phyloP scores from a whole-genome alignment of 1,140 invertebrate genomes.

The Tribolium castaneum region DNA sequence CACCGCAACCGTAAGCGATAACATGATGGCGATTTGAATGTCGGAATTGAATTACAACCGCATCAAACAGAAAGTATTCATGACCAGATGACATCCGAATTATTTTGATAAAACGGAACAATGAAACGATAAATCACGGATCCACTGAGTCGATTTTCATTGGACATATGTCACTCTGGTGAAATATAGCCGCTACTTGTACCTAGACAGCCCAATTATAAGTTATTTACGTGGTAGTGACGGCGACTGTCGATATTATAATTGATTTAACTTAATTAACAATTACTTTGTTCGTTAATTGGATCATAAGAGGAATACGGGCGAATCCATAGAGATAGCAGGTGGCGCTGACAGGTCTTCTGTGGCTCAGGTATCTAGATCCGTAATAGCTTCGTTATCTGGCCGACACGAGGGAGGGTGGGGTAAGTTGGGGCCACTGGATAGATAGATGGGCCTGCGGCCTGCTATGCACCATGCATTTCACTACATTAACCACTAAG shows the following conservation, averaged over 20 bases:
- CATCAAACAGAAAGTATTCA: conserved; percentile 51
- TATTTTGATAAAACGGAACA: conserved; percentile 46
- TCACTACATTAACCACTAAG: conserved; percentile 39
- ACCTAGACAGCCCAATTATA: conserved; percentile 37
- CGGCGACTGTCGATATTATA: conserved; percentile 30
- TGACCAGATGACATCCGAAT: conserved; percentile 49
- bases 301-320: conserved; percentile 54
- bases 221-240: conserved; percentile 38
- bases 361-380: conserved; percentile 52
- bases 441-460: conserved; percentile 32
- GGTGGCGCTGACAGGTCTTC: conserved; percentile 53
- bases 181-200: conserved; percentile 44
- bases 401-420: conserved; percentile 19
- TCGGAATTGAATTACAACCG: conserved; percentile 46
- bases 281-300: conserved; percentile 56
- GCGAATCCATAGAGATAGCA: conserved; percentile 51
- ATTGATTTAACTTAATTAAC: conserved; percentile 53
- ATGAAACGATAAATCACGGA: conserved; percentile 53
- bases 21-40: conserved; percentile 9
- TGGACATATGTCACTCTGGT: conserved; percentile 48
- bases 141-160: conserved; percentile 51
- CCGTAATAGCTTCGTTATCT: conserved; percentile 55
- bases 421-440: conserved; percentile 20
- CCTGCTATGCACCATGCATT: conserved; percentile 37
- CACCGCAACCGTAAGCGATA: background rate